Evolutionary conservation across 1,140 invertebrate genomes (phyloP).

Genomic region (Cydia strobilella): DNA sequence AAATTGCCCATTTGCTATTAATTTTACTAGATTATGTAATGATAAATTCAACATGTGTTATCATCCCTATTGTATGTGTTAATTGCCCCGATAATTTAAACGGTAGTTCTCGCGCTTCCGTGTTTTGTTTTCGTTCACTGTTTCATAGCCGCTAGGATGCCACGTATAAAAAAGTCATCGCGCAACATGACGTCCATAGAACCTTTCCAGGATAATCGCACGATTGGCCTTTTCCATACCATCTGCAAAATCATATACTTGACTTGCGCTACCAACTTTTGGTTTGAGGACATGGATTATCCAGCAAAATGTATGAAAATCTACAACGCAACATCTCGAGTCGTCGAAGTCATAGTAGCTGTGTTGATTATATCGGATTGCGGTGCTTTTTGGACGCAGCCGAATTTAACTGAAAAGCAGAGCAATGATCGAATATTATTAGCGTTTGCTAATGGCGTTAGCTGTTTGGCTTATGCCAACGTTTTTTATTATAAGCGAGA

Average conservation of each 20-base stretch:
- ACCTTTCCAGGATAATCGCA: background rate
- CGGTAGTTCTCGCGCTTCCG: too few relatives aligned
- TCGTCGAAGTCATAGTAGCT: background rate
- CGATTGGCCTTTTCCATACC: background rate
- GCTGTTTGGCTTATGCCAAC: conserved; percentile 36
- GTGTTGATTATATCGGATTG: conserved; percentile 43
- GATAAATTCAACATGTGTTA: too few relatives aligned
- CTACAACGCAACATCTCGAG: background rate
- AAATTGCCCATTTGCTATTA: too few relatives aligned
- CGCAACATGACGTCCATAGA: background rate
- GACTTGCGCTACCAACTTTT: background rate
- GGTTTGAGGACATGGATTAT: background rate
- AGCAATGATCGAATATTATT: conserved; percentile 44
- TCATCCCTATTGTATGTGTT: too few relatives aligned
- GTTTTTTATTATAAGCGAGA: conserved; percentile 37
- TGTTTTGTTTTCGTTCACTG: too few relatives aligned
- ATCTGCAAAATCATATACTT: conserved; percentile 6
- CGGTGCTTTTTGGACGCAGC: conserved; percentile 42
- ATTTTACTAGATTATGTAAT: too few relatives aligned
- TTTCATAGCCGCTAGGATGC: background rate
- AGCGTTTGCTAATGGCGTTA: conserved; percentile 44
- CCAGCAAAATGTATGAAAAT: background rate
- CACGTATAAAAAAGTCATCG: background rate
- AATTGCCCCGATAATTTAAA: too few relatives aligned
- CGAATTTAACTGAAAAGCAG: conserved; percentile 44